These are phyloP conservation scores for Galleria mellonella DNA, from an alignment of 1,140 invertebrate species.

Conservation along the genomic window DNA sequence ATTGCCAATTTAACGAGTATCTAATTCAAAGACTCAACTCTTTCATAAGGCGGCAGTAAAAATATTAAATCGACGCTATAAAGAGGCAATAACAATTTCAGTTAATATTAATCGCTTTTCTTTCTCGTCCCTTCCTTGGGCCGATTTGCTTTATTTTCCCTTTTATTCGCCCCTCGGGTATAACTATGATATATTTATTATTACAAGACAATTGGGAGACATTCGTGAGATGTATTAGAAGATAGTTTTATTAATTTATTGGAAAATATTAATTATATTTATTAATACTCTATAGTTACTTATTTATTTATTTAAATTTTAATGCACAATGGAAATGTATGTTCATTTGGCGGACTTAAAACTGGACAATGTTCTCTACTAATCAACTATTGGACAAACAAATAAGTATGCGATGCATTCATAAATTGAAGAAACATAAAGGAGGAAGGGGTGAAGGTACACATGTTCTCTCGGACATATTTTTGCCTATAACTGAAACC, in stretches of 20 bases:
- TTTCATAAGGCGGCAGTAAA: conserved; percentile 44
- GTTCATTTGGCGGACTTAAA: too few relatives aligned
- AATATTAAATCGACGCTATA: conserved; percentile 55
- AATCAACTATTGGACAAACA: too few relatives aligned
- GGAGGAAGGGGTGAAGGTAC: too few relatives aligned
- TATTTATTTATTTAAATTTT: too few relatives aligned
- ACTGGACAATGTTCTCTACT: too few relatives aligned
- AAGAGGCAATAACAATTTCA: conserved; percentile 64
- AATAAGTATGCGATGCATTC: too few relatives aligned
- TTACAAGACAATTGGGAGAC: conserved; percentile 55
- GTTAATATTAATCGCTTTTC: conserved; percentile 74
- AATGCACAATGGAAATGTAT: too few relatives aligned
- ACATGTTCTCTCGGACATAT: too few relatives aligned
- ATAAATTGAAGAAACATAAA: too few relatives aligned
- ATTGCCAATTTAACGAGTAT: conserved; percentile 28
- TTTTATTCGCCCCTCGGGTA: conserved; percentile 60
- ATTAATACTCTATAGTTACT: not conserved
- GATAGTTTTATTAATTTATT: conserved; percentile 21
- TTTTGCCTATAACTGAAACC: too few relatives aligned
- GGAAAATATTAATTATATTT: conserved; percentile 20
- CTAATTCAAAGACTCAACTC: conserved; percentile 38
- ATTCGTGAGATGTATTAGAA: conserved; percentile 59
- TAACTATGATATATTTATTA: conserved; percentile 72
- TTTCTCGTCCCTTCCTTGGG: conserved; percentile 59
- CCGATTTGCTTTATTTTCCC: conserved; percentile 65